Base-by-base conservation (phyloP, 37 sponge, comb jelly and placozoan species). In the Halisarca cf. caerulea region DNA sequence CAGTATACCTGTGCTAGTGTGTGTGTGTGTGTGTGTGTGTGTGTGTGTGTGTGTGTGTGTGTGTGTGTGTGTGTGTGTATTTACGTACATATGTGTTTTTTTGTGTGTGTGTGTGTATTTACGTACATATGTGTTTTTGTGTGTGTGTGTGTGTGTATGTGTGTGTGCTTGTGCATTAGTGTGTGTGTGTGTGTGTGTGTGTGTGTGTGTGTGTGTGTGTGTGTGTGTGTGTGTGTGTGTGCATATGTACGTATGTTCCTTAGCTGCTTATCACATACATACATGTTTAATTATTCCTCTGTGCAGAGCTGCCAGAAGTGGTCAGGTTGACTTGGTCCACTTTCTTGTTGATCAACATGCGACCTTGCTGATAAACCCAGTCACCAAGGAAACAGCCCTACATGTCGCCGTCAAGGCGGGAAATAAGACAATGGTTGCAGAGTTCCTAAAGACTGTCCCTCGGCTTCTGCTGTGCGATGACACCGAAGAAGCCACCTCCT, bases 311-410 rank as follows among this genome's bases (percentile, higher is more conserved):
- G 80, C 80, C 0, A 20, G 51, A 23, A 62, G 80, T 75, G 79
- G 59, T 8, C 25, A 58, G 39, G 39, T 66, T 39, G 88, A 87
- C 28, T 68, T 94, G 27, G 88, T 90, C 39, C 58, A 72, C 11
- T 79, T 90, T 15, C 79, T 94, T 36, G 75, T 85, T 17, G 80
- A 73, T 17, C 64, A 66, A 1, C 91, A 89, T 6, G 88, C 86
- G 2, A 70, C 68, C 51, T 53, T 85, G 33, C 42, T 82, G 24
- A 70, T 82, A 58, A 88, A 55, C 64, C 79, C 80, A 2, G 9
- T 32, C 61, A 79, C 79, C 27, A 82, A 85, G 59, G 59, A 68
- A 82, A 85, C 90, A 8, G 94, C 94, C 25, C 88, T 88, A 39
- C 94, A 94, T 73, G 21, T 85, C 5, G 89, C 89, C 27, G 82